Base-by-base conservation (phyloP, 2,888 invertebrate genomes). In the Amiota minor region DNA sequence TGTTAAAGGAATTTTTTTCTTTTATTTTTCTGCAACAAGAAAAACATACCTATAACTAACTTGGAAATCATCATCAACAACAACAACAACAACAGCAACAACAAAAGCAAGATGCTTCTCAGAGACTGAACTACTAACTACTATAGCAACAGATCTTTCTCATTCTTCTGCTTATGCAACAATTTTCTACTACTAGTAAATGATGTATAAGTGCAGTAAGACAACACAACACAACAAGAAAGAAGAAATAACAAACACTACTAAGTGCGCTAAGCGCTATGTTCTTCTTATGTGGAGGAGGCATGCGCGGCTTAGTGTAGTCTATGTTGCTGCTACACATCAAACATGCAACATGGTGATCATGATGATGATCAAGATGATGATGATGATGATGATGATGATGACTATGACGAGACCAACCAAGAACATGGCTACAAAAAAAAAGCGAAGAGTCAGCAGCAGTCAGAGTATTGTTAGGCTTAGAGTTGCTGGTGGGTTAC, bases 301-400 rank as follows among this genome's bases (percentile, higher is more conserved):
- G 65, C 65, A 65, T 46, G 45, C 16, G 64, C 45, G 45, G 64
- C n/a, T 45, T 23, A 35, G 4, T 35, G 35, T 35, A 35, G 64
- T 9, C n/a, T 46, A 64, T 64, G 35, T 74, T 83, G 85, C 77
- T 83, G 85, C 77, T 83, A 83, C 83, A 83, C 82, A 83, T 83
- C 85, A 83, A 85, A 83, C 85, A 85, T 83, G 79, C 35, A 35
- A 35, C 35, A 35, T 35, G 35, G 6, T 35, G 35, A 35, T 35
- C 4, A 35, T 35, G 6, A 35, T 35, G 35, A 35, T 35, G 23
- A 23, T 23, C 2, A 23, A 1, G 23, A 23, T 23, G 23, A 23
- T 23, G 1, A 23, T 23, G 23, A 23, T 23, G 35, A 35, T 35
- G 35, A 35, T 35, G 35, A 35, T 35, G 35, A 35, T 35, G 35